These are phyloP conservation scores for Drosophila pseudotalamancana DNA, from an alignment of 2,888 invertebrate species.

Conservation along the genomic window DNA sequence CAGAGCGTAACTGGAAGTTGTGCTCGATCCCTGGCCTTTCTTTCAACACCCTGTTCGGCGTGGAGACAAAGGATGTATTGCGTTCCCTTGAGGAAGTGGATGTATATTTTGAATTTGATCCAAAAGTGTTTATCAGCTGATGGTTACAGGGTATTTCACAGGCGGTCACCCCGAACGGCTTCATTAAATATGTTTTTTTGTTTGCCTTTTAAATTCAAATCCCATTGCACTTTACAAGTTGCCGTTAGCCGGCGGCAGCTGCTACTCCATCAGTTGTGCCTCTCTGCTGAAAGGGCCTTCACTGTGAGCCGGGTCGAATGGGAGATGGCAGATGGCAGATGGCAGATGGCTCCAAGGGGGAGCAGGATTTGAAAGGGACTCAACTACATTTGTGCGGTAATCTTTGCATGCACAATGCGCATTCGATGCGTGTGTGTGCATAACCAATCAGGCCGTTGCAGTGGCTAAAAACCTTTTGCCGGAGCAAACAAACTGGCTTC, in stretches of 20 bases:
- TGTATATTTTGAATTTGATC: no score
- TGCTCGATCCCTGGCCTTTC: slow-evolving; percentile 8
- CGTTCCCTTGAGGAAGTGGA: neutral
- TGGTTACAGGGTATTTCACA: neutral
- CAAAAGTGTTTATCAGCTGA: no score
- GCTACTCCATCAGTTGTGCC: slow-evolving; percentile 41
- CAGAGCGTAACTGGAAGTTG: slow-evolving; percentile 1
- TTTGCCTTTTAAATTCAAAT: slow-evolving; percentile 37
- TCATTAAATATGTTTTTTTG: neutral
- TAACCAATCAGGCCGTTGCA: slow-evolving; percentile 31
- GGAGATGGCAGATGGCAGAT: neutral
- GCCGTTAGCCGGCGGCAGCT: slow-evolving; percentile 30
- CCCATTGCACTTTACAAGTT: slow-evolving; percentile 45
- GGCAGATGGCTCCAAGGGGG: neutral
- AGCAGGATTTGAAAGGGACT: neutral
- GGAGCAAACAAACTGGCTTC: slow-evolving; percentile 50
- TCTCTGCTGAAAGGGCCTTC: slow-evolving; percentile 40
- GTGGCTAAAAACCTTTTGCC: slow-evolving; percentile 25
- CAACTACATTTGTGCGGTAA: slow-evolving; percentile 60
- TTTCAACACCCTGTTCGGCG: neutral
- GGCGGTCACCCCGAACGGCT: neutral
- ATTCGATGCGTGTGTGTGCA: slow-evolving; percentile 36
- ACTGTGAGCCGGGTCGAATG: slow-evolving; percentile 16
- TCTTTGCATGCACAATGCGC: slow-evolving; percentile 67
- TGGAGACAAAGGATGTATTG: neutral